These are phyloP conservation scores for Bombus fervidus DNA, from an alignment of 1,140 invertebrate genomes.

Conservation along the genomic window DNA sequence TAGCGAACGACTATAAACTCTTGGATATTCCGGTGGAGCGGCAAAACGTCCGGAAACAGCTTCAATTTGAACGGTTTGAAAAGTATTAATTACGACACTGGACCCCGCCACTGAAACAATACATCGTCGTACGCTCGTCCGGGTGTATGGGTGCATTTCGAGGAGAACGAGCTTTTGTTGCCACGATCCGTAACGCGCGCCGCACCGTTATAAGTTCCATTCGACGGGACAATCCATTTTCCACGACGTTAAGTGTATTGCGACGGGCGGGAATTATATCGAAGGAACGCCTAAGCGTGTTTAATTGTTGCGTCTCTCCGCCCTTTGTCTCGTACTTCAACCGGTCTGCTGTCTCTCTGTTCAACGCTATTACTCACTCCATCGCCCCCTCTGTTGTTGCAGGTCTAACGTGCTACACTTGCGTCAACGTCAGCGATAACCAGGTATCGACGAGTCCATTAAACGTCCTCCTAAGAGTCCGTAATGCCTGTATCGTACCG, in stretches of 20 bases:
- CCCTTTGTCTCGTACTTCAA: slow-evolving; percentile 36
- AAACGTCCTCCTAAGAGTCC: slow-evolving; percentile 69
- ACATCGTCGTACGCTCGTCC: not conserved
- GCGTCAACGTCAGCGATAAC: slow-evolving; percentile 88
- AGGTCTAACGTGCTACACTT: slow-evolving; percentile 87
- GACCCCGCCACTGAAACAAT: not conserved
- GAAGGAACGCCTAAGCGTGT: slow-evolving; percentile 49
- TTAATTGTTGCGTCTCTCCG: slow-evolving; percentile 51
- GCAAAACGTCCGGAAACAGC: not conserved
- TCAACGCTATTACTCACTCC: slow-evolving; percentile 47
- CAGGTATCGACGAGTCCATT: slow-evolving; percentile 80
- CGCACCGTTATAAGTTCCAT: slow-evolving; percentile 19
- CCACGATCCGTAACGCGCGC: not conserved
- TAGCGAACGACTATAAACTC: not conserved
- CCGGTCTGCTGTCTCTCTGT: slow-evolving; percentile 8
- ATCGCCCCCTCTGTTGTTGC: slow-evolving; percentile 68
- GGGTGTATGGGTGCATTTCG: slow-evolving; percentile 5
- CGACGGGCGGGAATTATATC: slow-evolving; percentile 35
- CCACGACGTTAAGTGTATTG: slow-evolving; percentile 35
- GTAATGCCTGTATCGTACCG: slow-evolving; percentile 67
- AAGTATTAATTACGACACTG: slow-evolving; percentile 43
- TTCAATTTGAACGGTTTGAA: slow-evolving; percentile 16
- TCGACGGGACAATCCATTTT: slow-evolving; percentile 48
- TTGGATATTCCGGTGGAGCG: too few relatives aligned
- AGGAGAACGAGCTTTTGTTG: slow-evolving; percentile 28